Evolutionary conservation across 1,140 invertebrate species (phyloP), one percentile per base, ranked within the genome.

Genomic region (Bombus cullumanus): DNA sequence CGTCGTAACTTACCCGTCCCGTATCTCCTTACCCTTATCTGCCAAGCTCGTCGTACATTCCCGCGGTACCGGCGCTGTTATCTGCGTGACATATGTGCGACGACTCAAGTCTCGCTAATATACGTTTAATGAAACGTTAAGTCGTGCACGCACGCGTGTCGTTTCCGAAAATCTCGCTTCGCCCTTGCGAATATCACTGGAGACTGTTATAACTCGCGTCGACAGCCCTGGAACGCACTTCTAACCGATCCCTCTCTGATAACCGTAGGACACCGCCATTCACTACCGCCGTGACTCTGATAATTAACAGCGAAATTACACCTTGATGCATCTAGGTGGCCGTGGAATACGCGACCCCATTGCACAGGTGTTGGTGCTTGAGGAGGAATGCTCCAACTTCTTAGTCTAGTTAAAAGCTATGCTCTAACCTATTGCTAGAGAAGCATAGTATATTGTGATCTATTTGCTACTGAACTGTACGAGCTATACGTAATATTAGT

Each of bases 51-150:
- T 90, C 86, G 88, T 86, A 88, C 85, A 86, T 87, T 86, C 88
- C 84, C 90, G 77, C 89, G 73, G 75, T 69, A 31, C 74, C 81
- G 53, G 72, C 76, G 43, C 41, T 81, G 88, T 92, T 92, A 92
- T 92, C 92, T 88, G 53, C 74, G 85, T 89, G 88, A 92, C 91
- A 86, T 91, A 91, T 92, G 90, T 81, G 82, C 84, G 72, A 66
- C 82, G 81, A 74, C 88, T 81, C 80, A 85, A 75, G 88, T 77
- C 81, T 79, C 86, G 87, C 87, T 92, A 92, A 92, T 92, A 91
- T 91, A 92, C 82, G 91, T 91, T 91, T 92, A 92, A 92, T 92
- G 91, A 92, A 92, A 92, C 85, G 79, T 89, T 83, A 86, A 89
- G 88, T 88, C 89, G 84, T 86, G 81, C 79, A 88, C 66, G 59